A percentile compares a stretch with the other conserved stretches of the same genome.
Evolutionary conservation across 30 jellyfish, hydroid and myxozoan genomes (phyloP).

Genomic region (Pseudorhiza aurosa): DNA sequence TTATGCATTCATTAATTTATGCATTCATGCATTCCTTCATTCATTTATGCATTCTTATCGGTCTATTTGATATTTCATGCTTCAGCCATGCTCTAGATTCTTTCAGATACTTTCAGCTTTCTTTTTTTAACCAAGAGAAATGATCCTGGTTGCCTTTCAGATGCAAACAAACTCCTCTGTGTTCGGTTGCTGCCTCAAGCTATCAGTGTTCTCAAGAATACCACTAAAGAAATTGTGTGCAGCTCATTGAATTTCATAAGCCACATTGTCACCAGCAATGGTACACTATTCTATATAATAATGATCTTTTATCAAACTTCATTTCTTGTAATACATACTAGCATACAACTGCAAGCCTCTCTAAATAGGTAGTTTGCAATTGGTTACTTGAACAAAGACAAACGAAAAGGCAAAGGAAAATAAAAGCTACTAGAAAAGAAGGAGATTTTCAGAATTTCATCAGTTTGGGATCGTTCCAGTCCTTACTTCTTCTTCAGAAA

Average conservation of each 20-base stretch:
- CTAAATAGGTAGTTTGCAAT: too few species aligned
- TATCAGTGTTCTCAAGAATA: constrained; percentile 37
- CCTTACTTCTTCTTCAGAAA: too few species aligned
- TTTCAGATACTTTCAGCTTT: not conserved
- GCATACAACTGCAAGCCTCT: too few species aligned
- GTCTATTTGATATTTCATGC: too few species aligned
- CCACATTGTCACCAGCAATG: constrained; percentile 68
- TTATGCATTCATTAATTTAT: too few species aligned
- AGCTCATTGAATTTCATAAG: constrained; percentile 63
- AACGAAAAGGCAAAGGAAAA: not conserved
- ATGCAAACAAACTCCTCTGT: constrained; percentile 48
- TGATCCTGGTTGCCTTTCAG: constrained; percentile 6
- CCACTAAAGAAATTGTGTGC: constrained; percentile 2
- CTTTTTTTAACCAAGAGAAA: not conserved
- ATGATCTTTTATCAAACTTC: too few species aligned
- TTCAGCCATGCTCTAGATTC: not conserved
- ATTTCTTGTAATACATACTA: too few species aligned
- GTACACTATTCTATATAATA: constrained; percentile 6
- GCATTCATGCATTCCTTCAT: too few species aligned
- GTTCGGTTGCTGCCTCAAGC: constrained; percentile 68
- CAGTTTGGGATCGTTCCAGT: too few species aligned
- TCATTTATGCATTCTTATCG: too few species aligned
- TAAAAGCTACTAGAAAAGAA: not conserved
- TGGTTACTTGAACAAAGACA: too few species aligned
- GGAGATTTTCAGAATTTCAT: too few species aligned